Conservation (phyloP, 2,888 invertebrate genomes). For the Lasioglossum oenotherae region DNA sequence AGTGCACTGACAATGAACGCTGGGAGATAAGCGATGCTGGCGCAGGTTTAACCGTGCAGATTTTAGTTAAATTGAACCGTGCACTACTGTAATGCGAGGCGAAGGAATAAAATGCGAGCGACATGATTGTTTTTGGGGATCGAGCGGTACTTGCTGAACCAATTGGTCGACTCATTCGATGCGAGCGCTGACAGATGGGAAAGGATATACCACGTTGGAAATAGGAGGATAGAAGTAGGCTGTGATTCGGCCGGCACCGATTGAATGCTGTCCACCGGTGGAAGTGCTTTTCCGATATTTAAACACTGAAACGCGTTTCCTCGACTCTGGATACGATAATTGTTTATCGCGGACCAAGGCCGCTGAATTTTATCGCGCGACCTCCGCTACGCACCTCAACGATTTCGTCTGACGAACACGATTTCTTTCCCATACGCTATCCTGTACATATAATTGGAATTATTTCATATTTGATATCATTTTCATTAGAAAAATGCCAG, state of each 20-base stretch:
- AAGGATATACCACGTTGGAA: constrained; percentile 64
- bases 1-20: too few relatives aligned
- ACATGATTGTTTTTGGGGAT: neutral
- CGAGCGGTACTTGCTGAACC: constrained; percentile 40
- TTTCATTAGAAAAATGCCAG: too few relatives aligned
- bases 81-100: neutral
- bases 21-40: neutral
- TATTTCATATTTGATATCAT: too few relatives aligned
- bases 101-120: neutral
- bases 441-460: too few relatives aligned
- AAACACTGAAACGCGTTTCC: constrained; percentile 60
- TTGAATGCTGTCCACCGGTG: constrained; percentile 65
- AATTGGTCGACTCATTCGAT: constrained; percentile 66
- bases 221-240: constrained; percentile 72
- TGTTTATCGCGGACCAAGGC: constrained; percentile 22
- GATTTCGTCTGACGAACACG: neutral
- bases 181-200: constrained; percentile 62
- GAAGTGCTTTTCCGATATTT: constrained; percentile 74
- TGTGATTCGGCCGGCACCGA: constrained; percentile 68
- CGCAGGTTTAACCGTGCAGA: neutral
- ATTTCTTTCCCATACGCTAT: too few relatives aligned
- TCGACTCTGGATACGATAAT: constrained; percentile 12
- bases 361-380: constrained; percentile 14
- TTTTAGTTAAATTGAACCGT: neutral
- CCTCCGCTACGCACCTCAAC: neutral